phyloP scores from a whole-genome alignment of 2,888 invertebrate genomes.

The Eupithecia vulgata region DNA sequence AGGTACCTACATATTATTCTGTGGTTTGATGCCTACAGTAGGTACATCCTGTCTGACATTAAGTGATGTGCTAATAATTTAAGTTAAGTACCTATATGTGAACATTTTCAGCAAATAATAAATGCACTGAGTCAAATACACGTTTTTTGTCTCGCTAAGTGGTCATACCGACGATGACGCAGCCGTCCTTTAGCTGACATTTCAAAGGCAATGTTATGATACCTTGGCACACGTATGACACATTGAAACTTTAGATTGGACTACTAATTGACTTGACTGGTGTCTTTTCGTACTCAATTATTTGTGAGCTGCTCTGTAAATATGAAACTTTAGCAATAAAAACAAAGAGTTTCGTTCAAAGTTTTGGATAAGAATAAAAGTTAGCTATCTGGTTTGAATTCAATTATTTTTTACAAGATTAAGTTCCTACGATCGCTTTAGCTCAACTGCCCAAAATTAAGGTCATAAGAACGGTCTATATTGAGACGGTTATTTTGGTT shows the following conservation, averaged over 20 bases:
- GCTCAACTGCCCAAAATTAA: neutral
- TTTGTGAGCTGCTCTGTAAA: slow-evolving; percentile 26
- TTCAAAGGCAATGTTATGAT: slow-evolving; percentile 40
- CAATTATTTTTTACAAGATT: neutral
- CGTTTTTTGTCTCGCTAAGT: slow-evolving; percentile 23
- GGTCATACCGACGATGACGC: slow-evolving; percentile 30
- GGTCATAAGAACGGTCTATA: neutral
- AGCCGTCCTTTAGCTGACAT: slow-evolving; percentile 40
- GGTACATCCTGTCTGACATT: slow-evolving; percentile 20
- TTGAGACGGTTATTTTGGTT: neutral
- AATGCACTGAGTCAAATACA: slow-evolving; percentile 16
- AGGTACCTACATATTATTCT: no score
- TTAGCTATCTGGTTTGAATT: neutral
- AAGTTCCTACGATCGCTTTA: neutral
- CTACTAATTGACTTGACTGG: slow-evolving; percentile 34
- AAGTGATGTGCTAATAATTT: slow-evolving; percentile 9
- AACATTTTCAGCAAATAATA: neutral
- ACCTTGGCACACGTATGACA: slow-evolving; percentile 32
- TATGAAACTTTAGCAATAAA: slow-evolving; percentile 25
- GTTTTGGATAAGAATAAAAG: neutral
- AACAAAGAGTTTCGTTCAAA: slow-evolving; percentile 5
- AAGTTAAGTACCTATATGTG: neutral
- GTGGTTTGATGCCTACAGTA: no score
- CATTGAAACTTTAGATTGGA: slow-evolving; percentile 40
- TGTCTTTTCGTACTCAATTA: slow-evolving; percentile 30